Conservation (phyloP, 2,113 vertebrate species). For the Ranitomeya imitator region DNA sequence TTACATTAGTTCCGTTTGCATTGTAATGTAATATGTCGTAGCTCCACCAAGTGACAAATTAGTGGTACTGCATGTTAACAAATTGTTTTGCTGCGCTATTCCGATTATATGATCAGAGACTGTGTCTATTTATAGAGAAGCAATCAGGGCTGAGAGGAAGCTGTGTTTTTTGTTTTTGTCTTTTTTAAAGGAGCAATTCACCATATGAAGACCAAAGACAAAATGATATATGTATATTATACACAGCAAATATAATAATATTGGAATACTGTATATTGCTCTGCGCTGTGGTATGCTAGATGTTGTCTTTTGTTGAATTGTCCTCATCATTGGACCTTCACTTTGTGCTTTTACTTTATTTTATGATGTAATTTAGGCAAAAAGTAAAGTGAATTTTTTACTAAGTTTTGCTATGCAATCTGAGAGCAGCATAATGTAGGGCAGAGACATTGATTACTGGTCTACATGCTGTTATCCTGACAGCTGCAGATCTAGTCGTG, state of each 20-base stretch:
- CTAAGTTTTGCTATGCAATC: no score
- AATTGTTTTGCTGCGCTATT: neutral
- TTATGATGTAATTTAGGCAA: no score
- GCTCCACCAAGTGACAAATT: slow-evolving; percentile 8
- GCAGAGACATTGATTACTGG: no score
- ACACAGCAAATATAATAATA: neutral
- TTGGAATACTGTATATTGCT: neutral
- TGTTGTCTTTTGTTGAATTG: neutral
- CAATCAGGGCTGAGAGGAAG: neutral
- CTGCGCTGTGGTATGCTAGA: neutral
- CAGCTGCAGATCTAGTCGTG: no score
- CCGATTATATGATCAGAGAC: neutral
- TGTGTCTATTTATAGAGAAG: no score
- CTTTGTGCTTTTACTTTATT: no score
- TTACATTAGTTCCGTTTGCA: neutral
- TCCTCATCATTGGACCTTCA: neutral
- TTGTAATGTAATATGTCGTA: neutral
- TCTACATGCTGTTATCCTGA: no score
- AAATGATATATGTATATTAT: neutral
- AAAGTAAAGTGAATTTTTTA: no score
- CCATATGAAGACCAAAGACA: neutral
- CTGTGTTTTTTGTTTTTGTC: neutral
- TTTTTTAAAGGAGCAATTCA: neutral
- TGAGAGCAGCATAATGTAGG: no score
- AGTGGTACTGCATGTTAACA: neutral